These are phyloP conservation scores for Ataeniobius toweri DNA, from an alignment of 2,797 vertebrate species.

Conservation along the genomic window DNA sequence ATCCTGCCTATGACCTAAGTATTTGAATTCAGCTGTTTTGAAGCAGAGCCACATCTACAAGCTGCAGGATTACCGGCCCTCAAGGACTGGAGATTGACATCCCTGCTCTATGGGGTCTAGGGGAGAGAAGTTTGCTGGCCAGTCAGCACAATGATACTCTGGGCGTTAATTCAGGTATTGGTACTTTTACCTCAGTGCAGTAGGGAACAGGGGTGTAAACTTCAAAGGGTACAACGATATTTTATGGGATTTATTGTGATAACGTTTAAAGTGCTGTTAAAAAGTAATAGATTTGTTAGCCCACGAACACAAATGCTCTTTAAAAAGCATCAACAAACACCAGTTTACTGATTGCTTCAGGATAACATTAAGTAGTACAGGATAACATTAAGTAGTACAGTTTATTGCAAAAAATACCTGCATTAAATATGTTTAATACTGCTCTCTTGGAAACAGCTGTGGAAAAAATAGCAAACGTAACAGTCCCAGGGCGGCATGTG, in stretches of 20 bases:
- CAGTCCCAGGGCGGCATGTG: too few species aligned
- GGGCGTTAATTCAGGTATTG: background rate
- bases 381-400: too few species aligned
- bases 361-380: too few species aligned
- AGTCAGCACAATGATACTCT: background rate
- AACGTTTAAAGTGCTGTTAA: background rate
- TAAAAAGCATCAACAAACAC: background rate
- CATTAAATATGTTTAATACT: background rate
- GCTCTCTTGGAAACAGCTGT: background rate
- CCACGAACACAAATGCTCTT: too few species aligned
- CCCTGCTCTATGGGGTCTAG: background rate
- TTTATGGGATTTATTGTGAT: background rate
- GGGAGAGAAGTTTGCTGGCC: background rate
- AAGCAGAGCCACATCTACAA: background rate
- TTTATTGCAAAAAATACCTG: too few species aligned
- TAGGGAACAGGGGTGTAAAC: background rate
- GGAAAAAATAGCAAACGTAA: background rate
- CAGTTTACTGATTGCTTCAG: background rate
- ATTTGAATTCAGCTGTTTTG: background rate
- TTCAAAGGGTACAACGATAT: background rate
- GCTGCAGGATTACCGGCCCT: background rate
- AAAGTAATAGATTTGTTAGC: background rate
- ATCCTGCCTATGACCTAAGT: background rate
- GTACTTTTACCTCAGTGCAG: background rate
- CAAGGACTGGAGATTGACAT: too few species aligned